phyloP scores from a whole-genome alignment of 2,113 vertebrate genomes.

The Aldabrachelys gigantea region DNA sequence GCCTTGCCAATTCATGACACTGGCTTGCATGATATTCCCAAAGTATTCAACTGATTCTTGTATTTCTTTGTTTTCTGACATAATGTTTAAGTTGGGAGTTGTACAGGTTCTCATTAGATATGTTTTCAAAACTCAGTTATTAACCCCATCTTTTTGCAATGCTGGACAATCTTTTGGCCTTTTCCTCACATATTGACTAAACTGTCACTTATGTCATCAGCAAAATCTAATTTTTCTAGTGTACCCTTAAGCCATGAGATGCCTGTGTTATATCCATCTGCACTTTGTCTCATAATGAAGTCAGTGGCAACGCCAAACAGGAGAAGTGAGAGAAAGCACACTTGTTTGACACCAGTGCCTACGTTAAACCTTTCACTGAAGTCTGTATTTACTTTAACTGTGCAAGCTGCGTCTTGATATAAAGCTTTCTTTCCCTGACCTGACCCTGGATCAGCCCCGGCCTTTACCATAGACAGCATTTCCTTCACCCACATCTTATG shows the following conservation, averaged over 20 bases:
- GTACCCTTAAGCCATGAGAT: slow-evolving; percentile 18
- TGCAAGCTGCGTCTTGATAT: neutral
- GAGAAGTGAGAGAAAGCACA: neutral
- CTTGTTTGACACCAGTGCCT: slow-evolving; percentile 25
- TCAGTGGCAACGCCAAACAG: neutral
- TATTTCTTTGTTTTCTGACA: neutral
- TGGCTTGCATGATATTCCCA: neutral
- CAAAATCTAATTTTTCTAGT: slow-evolving; percentile 41
- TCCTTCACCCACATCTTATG: neutral
- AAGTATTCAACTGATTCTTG: neutral
- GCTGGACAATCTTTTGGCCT: slow-evolving; percentile 21
- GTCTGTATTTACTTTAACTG: neutral
- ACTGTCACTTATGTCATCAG: slow-evolving; percentile 41
- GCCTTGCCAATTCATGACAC: neutral
- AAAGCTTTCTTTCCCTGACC: neutral
- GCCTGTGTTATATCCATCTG: neutral
- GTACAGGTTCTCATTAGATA: too few species aligned
- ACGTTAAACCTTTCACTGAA: slow-evolving; percentile 2
- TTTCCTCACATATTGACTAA: slow-evolving; percentile 38
- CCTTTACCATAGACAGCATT: neutral
- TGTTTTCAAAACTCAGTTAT: too few species aligned
- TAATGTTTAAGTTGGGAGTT: too few species aligned
- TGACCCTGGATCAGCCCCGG: neutral
- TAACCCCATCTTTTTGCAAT: neutral
- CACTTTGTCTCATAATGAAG: neutral